Evolutionary conservation across 2,888 invertebrate genomes (phyloP), one percentile per base, ranked within the genome.

Genomic region (Ochropleura plecta): DNA sequence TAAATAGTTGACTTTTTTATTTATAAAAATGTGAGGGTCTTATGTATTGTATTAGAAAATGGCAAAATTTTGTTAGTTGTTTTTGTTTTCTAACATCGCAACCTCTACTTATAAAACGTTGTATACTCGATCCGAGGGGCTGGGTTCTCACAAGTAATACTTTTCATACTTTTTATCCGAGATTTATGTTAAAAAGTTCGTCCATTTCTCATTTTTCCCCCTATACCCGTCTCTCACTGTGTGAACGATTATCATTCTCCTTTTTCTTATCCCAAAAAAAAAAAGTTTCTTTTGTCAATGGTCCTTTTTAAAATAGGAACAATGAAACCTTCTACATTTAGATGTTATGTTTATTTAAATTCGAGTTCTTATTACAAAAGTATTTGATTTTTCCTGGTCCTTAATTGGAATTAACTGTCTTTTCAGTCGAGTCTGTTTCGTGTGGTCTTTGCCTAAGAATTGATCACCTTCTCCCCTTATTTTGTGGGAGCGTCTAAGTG

Each of bases 131-230:
- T 91, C 88, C 88, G 89, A 90, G 90, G 88, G 87, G 90, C 83
- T 84, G 72, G 88, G 86, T 88, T 89, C 91, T 92, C 93, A 90
- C 92, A 90, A 94, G 93, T 93, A 93, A 94, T 94, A 94, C 94
- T 95, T 94, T 94, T 92, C 83, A 88, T 92, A 93, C 93, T 93
- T 94, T 86, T 88, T 85, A 81, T 93, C 90, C 86, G 86, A 95
- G 96, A 96, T 96, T 96, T 96, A 96, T 96, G 95, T 94, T 93
- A 90, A 94, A 95, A 96, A 96, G 93, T 96, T 96, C 78, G 88
- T 87, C 92, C 94, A 95, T 96, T 95, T 94, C 93, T 96, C 96
- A 95, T 95, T 93, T 94, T 93, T 92, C 92, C 90, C 89, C 88
- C 87, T 80, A 83, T 70, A 79, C 84, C 84, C 84, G 76, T 91